Evolutionary conservation across 2,797 vertebrate species (phyloP), one percentile per base, ranked within the genome.

Genomic region (Halcyon leucocephala): DNA sequence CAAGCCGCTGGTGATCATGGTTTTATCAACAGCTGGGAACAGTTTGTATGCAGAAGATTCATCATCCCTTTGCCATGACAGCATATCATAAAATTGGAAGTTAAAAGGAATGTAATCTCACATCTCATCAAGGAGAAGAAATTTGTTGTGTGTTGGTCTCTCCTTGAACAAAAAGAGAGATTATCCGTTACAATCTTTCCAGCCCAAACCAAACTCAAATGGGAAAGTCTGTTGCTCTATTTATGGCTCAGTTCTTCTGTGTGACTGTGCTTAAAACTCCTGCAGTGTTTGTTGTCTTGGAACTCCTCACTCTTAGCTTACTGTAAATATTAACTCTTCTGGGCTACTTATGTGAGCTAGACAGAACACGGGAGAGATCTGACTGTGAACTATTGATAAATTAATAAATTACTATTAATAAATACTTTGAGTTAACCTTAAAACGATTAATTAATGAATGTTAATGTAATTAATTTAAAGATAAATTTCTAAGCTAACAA

Each of bases 61-160:
- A 95, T 97, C 93, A 90, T n/a, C 54, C 51, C 51, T 81, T 82
- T 66, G 42, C 69, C 29, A 4, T 85, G 91, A 82, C 86, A 92
- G 61, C 0, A 0, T 37, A 77, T 73, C 86, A 71, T 96, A 94
- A 94, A 95, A 94, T 85, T 28, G 54, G 37, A 94, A 92, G 91
- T 89, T 95, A 80, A 94, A 95, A 95, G 86, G 83, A 92, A 95
- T 37, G 78, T 74, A 97, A 97, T 95, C 91, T 93, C 88, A 71
- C 37, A 33, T 93, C 81, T 94, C 83, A 94, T 90, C 94, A 92
- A 90, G 95, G 74, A 77, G 61, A 73, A 93, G 10, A 94, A 92
- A 92, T 82, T 89, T 85, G 88, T 90, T 87, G 39, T 76, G 58
- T 94, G 88, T 82, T 90, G 74, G 14, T 20, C 70, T 82, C 67